Conservation (phyloP, 2,888 invertebrate genomes). For the Mystacides longicornis region DNA sequence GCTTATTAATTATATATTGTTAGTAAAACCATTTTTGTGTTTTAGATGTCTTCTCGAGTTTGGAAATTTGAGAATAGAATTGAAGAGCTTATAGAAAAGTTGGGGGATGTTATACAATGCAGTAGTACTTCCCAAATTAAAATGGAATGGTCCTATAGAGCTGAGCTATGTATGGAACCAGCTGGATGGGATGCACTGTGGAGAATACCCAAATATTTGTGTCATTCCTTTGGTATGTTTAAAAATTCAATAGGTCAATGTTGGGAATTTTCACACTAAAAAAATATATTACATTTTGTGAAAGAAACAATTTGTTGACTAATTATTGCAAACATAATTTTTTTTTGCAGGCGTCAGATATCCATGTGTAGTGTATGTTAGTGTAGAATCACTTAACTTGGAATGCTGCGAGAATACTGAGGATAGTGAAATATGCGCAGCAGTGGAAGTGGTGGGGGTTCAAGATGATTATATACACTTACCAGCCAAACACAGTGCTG, state of each 20-base stretch:
- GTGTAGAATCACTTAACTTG: slow-evolving; percentile 51
- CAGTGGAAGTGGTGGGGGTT: slow-evolving; percentile 54
- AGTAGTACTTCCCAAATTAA: slow-evolving; percentile 14
- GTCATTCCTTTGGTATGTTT: slow-evolving; percentile 30
- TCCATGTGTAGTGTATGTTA: slow-evolving; percentile 55
- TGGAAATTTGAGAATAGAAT: slow-evolving; percentile 21
- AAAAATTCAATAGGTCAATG: too few species aligned
- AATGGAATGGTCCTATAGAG: slow-evolving; percentile 41
- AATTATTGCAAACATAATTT: too few species aligned
- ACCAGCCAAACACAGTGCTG: slow-evolving; percentile 52
- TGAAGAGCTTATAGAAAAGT: slow-evolving; percentile 16
- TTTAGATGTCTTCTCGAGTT: slow-evolving; percentile 20
- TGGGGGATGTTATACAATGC: slow-evolving; percentile 20
- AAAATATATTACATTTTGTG: background rate
- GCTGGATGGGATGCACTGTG: slow-evolving; percentile 64
- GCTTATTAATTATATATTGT: too few species aligned
- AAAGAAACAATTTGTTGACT: too few species aligned
- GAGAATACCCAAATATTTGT: slow-evolving; percentile 58
- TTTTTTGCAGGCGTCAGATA: slow-evolving; percentile 46
- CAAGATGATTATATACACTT: slow-evolving; percentile 56
- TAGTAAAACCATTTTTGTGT: background rate
- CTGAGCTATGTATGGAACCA: slow-evolving; percentile 54
- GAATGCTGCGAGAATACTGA: slow-evolving; percentile 30
- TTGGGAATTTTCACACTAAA: background rate
- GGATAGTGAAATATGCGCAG: slow-evolving; percentile 38